These are phyloP conservation scores for Tautogolabrus adspersus DNA, from an alignment of 2,113 vertebrate genomes.

Conservation along the genomic window DNA sequence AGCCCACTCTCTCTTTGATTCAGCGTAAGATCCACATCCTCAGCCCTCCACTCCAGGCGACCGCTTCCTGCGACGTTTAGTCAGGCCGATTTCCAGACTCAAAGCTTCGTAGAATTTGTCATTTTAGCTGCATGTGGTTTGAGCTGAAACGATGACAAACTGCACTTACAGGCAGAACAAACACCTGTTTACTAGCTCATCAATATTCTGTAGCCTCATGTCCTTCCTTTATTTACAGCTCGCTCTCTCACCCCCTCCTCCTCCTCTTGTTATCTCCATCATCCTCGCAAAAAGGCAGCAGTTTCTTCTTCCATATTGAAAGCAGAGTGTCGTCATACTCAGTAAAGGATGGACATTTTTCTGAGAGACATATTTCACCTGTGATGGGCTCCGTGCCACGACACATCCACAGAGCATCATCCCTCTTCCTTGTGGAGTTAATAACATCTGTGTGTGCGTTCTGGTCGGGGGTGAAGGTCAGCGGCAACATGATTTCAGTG, in stretches of 20 bases:
- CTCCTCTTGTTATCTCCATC: constrained; percentile 1
- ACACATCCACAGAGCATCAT: constrained; percentile 6
- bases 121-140: constrained; percentile 38
- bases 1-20: constrained; percentile 39
- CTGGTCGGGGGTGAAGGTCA: constrained; percentile 67
- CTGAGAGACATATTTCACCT: constrained; percentile 32
- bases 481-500: constrained; percentile 42
- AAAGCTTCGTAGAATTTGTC: constrained; percentile 36
- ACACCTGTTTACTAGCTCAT: constrained; percentile 52
- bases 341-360: constrained; percentile 27
- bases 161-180: constrained; percentile 26
- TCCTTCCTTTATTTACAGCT: constrained; percentile 41
- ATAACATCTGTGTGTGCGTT: constrained; percentile 45
- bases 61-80: constrained; percentile 2
- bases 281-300: constrained; percentile 18
- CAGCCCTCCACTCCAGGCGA: background rate
- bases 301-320: constrained; percentile 19
- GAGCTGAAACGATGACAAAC: constrained; percentile 44
- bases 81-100: constrained; percentile 31
- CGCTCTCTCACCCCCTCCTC: background rate
- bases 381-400: constrained; percentile 26
- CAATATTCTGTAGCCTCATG: constrained; percentile 39
- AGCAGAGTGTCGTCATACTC: constrained; percentile 21
- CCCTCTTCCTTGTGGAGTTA: constrained; percentile 47
- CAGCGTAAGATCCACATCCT: constrained; percentile 45